Base-by-base conservation (phyloP, 2,113 vertebrate species). In the Dunckerocampus dactyliophorus region DNA sequence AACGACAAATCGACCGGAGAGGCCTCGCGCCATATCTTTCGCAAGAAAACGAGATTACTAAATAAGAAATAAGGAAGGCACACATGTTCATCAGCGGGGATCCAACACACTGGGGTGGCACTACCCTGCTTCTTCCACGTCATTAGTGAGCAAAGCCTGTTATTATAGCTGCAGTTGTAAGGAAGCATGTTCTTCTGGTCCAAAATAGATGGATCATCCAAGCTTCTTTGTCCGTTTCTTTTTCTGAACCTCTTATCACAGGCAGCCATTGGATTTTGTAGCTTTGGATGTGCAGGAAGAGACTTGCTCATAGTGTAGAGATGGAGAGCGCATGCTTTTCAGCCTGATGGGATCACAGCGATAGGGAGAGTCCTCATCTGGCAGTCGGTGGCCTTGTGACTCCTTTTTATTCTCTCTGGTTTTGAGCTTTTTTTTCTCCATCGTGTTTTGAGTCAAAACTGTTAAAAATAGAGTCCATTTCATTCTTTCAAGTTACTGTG, bases 121-220 rank as follows among this genome's bases (percentile, higher is more conserved):
- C 34, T 60, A 72, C 64, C 46, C 0, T 2, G 15, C 62, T 66
- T 28, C 64, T 45, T 37, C 59, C 22, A 59, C 37, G 0, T 81
- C 53, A 78, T 75, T 78, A 74, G 0, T 17, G 37, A 64, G 22
- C 22, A 46, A 63, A 79, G 37, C 59, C 64, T 65, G 67, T 79
- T 69, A 79, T 79, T 81, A 74, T 39, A 22, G 65, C 68, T 22
- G 55, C 63, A 22, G 24, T 50, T 20, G 34, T 9, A 19, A 47
- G 31, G 17, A 56, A 28, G 24, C 24, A 28, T 28, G 24, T 28
- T 28, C 24, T 28, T 28, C 2, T 28, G 5, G 24, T 45, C 48
- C 31, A 53, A 49, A 54, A 71, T 20, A 45, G 1, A 14, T 47
- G 19, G 16, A 52, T 46, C 48, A 61, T 12, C 47, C 13, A 0